phyloP scores from a whole-genome alignment of 2,888 invertebrate genomes.

The Cheilosia grossa region DNA sequence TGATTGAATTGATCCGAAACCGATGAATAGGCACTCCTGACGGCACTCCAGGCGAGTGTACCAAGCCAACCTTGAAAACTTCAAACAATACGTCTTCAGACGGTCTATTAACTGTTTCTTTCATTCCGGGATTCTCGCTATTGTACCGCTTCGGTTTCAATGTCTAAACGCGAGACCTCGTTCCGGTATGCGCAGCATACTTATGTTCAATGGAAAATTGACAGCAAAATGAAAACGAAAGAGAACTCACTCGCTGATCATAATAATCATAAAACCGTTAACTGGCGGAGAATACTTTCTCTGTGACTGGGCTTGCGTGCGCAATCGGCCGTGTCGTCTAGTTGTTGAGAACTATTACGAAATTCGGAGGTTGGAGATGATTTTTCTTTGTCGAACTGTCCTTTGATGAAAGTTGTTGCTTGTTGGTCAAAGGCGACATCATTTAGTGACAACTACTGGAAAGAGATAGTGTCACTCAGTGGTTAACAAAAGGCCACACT shows the following conservation, averaged over 20 bases:
- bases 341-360: slow-evolving; percentile 7
- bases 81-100: slow-evolving; percentile 22
- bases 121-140: slow-evolving; percentile 16
- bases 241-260: slow-evolving; percentile 49
- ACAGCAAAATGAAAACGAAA: slow-evolving; percentile 37
- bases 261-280: slow-evolving; percentile 35
- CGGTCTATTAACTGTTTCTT: slow-evolving; percentile 19
- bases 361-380: not conserved
- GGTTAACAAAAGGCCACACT: slow-evolving; percentile 2
- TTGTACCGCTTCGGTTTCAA: slow-evolving; percentile 3
- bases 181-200: slow-evolving; percentile 3
- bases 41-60: not conserved
- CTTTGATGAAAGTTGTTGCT: too few relatives aligned
- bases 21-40: not conserved
- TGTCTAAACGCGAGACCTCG: slow-evolving; percentile 11
- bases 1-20: slow-evolving; percentile 25
- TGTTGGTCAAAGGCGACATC: not conserved
- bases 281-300: slow-evolving; percentile 39
- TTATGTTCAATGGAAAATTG: not conserved
- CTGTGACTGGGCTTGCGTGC: not conserved
- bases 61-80: slow-evolving; percentile 35
- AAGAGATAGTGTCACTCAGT: too few relatives aligned
- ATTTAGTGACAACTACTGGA: not conserved
- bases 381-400: too few relatives aligned
- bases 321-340: not conserved